phyloP scores from a whole-genome alignment of 2,113 vertebrate species.

The Cyprinodon brontotheroides region DNA sequence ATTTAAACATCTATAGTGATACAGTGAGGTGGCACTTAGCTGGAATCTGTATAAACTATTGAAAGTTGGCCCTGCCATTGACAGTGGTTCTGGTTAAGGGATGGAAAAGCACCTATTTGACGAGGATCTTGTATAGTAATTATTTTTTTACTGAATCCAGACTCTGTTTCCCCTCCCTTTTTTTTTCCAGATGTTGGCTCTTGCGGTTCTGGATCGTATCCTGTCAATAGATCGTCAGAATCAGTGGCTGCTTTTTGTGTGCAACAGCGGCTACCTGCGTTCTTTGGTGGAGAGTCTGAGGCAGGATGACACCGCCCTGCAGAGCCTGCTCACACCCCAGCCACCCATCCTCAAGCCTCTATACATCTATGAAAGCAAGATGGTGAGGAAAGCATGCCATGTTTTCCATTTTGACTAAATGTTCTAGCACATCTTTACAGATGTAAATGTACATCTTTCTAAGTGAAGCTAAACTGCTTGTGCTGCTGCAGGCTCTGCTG shows the following conservation, averaged over 20 bases:
- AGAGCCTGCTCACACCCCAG: conserved; percentile 90
- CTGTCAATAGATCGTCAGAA: conserved; percentile 93
- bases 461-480: background rate
- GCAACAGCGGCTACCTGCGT: conserved; percentile 96
- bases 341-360: conserved; percentile 92
- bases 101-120: too few relatives aligned
- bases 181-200: conserved; percentile 88
- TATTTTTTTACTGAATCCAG: background rate
- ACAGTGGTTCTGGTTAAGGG: too few relatives aligned
- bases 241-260: conserved; percentile 93
- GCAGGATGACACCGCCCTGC: conserved; percentile 89
- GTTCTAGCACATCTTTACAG: too few relatives aligned
- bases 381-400: conserved; percentile 79
- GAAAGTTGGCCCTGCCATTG: too few relatives aligned
- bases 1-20: too few relatives aligned
- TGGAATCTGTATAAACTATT: too few relatives aligned
- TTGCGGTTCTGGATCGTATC: conserved; percentile 90
- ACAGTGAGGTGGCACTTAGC: too few relatives aligned
- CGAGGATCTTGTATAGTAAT: background rate
- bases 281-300: conserved; percentile 92
- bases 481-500: conserved; percentile 86
- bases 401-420: background rate
- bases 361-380: conserved; percentile 97
- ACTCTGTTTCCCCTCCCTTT: background rate
- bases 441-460: background rate